These are phyloP conservation scores for Pantherophis guttatus DNA, from an alignment of 2,113 vertebrate species.

Conservation along the genomic window DNA sequence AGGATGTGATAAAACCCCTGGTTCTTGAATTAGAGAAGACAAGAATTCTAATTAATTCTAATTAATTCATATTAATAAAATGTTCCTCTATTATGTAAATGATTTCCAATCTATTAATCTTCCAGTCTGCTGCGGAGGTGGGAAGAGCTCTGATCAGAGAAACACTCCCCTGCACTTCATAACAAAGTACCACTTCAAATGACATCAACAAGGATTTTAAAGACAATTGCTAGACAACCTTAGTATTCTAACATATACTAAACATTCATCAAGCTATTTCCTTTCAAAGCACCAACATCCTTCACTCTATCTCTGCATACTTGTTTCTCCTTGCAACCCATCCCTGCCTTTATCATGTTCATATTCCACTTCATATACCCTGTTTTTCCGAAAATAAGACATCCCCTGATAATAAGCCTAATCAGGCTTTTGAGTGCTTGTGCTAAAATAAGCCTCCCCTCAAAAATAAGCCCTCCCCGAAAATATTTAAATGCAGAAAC, in stretches of 20 bases:
- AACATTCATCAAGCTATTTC: not conserved
- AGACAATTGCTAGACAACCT: not conserved
- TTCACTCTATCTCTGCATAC: not conserved
- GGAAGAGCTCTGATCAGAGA: not conserved
- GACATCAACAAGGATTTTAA: not conserved
- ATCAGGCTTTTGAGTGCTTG: too few species aligned
- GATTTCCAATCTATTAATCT: not conserved
- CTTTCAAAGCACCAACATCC: not conserved
- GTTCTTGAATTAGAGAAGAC: not conserved
- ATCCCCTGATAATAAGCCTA: too few species aligned
- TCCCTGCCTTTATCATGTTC: not conserved
- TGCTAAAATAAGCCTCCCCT: too few species aligned
- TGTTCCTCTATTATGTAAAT: not conserved
- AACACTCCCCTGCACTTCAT: not conserved
- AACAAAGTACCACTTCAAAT: not conserved
- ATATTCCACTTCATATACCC: not conserved
- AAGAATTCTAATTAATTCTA: not conserved
- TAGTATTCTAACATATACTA: not conserved
- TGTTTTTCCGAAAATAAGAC: too few species aligned
- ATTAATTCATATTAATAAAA: constrained; percentile 12
- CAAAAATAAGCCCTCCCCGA: too few species aligned
- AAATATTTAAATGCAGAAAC: too few species aligned
- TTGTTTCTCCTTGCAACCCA: not conserved
- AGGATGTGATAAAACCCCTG: not conserved
- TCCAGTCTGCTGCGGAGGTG: not conserved